Conservation (phyloP, 2,888 invertebrate genomes). For the Fissipunctia ypsillon region DNA sequence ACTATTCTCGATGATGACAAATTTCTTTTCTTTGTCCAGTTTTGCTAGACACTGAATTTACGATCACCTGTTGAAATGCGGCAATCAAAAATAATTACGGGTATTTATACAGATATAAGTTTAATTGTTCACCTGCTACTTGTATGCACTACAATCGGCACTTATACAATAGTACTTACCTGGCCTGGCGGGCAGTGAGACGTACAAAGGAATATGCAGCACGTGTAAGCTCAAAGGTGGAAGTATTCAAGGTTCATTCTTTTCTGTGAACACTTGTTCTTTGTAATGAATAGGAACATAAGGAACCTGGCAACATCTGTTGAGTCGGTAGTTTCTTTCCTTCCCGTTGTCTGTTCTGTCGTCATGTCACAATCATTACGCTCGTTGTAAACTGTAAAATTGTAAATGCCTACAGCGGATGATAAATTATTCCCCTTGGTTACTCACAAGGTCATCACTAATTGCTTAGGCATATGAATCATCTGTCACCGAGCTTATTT, state of each 20-base stretch:
- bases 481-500: constrained; percentile 58
- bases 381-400: constrained; percentile 35
- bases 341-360: constrained; percentile 31
- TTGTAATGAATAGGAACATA: constrained; percentile 2
- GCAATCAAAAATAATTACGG: constrained; percentile 53
- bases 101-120: constrained; percentile 48
- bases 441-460: constrained; percentile 64
- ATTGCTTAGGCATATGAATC: constrained; percentile 65
- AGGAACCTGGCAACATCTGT: constrained; percentile 27
- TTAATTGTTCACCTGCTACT: constrained; percentile 50
- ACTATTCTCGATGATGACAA: constrained; percentile 44
- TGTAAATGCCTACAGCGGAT: constrained; percentile 45
- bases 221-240: constrained; percentile 52
- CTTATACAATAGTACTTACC: constrained; percentile 21
- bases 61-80: constrained; percentile 49
- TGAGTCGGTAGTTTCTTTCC: constrained; percentile 1
- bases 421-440: constrained; percentile 63
- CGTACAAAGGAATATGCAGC: constrained; percentile 48
- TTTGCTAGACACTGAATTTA: constrained; percentile 33
- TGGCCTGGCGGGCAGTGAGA: not conserved
- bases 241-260: constrained; percentile 33
- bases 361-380: constrained; percentile 43
- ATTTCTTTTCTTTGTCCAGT: constrained; percentile 49
- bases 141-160: constrained; percentile 31
- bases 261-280: constrained; percentile 41